phyloP scores from a whole-genome alignment of 2,113 vertebrate species.

The Prunella himalayana region DNA sequence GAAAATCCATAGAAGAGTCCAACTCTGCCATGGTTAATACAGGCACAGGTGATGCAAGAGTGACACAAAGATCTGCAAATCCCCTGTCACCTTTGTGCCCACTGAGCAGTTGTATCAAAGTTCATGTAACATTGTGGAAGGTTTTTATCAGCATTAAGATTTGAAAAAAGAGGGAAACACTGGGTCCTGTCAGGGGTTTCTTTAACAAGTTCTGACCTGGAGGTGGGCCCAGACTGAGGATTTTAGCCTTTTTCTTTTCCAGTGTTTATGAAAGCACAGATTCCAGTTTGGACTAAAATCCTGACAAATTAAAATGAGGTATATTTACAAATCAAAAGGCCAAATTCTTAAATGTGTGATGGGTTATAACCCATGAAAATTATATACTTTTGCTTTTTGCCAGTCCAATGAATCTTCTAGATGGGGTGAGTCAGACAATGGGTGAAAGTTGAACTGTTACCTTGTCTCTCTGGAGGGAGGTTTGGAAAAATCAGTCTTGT shows the following conservation, averaged over 20 bases:
- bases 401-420: not conserved
- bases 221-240: not conserved
- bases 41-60: not conserved
- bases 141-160: not conserved
- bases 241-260: not conserved
- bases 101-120: not conserved
- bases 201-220: not conserved
- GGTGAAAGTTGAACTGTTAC: not conserved
- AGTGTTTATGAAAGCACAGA: not conserved
- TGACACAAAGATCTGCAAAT: not conserved
- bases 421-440: fast-evolving
- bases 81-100: not conserved
- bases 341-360: not conserved
- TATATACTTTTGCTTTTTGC: not conserved
- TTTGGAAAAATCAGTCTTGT: not conserved
- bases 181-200: not conserved
- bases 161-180: not conserved
- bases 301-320: not conserved
- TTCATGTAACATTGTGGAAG: not conserved
- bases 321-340: not conserved
- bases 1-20: not conserved
- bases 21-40: not conserved
- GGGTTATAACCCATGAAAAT: not conserved
- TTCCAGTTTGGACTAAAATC: not conserved
- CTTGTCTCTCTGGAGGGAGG: not conserved